Evolutionary conservation across 2,797 vertebrate genomes (phyloP), one percentile per base, ranked within the genome.

Genomic region (Pseudomugil tenellus): DNA sequence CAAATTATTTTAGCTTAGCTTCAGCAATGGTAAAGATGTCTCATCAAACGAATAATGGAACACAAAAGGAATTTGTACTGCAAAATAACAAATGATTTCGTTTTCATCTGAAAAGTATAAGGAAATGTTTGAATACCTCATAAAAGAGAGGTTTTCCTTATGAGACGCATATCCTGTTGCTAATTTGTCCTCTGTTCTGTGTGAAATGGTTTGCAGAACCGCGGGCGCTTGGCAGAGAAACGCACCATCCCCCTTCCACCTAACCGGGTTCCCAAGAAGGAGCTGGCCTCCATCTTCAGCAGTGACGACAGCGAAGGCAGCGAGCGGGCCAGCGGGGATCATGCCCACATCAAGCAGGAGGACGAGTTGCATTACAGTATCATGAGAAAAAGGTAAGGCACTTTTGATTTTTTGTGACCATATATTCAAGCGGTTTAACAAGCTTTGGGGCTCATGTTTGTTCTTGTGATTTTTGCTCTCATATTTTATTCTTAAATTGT

Each of bases 141-240:
- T 61, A 58, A 48, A 29, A 6, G 13, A 51, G 21, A 16, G 6
- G 6, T 56, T 51, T 57, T 29, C 14, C 25, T 19, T 41, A 12
- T 61, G 4, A 29, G 17, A 43, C 19, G 32, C 29, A 17, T 79
- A 65, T 69, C 25, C 19, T 76, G 35, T 73, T 59, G 43, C 67
- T 92, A 34, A 86, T 70, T 32, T 79, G 63, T 67, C 66, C 16
- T 62, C 55, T 71, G 58, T 70, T 68, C 39, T 63, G 46, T 77
- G 37, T 79, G 54, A 80, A 51, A 67, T 76, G 48, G 68, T 76
- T 67, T 80, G 59, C 91, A 99, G 98, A 99, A 99, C 87, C 97
- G 98, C 62, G 98, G 97, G 41, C 97, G 98, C 58, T 90, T 99
- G 91, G 98, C 97, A 28, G 97, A 99, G 89, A 99, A 98, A 92